Evolutionary conservation across 2,113 vertebrate genomes (phyloP).

Genomic region (Phycodurus eques): DNA sequence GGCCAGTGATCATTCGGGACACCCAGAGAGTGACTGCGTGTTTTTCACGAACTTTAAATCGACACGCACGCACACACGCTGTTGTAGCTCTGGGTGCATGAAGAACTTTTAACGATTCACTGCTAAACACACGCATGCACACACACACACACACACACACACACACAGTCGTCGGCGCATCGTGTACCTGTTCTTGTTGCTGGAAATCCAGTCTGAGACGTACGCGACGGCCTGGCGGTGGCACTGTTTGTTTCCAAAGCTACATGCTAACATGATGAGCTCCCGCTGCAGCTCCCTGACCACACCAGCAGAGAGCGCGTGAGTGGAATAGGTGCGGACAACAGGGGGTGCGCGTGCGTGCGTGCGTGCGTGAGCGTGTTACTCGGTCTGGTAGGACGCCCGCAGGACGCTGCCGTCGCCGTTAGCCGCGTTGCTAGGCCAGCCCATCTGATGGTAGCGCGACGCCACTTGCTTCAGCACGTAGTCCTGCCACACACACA

Average conservation of each 20-base stretch:
- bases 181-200: conserved; percentile 90
- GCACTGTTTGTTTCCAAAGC: conserved; percentile 96
- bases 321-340: too few species aligned
- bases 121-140: neutral
- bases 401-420: conserved; percentile 83
- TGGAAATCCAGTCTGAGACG: conserved; percentile 98
- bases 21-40: neutral
- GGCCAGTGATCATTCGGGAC: neutral
- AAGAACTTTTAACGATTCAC: too few species aligned
- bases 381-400: conserved; percentile 91
- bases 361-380: conserved; percentile 23
- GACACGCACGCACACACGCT: neutral
- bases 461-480: conserved; percentile 91
- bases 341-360: neutral
- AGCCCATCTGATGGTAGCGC: conserved; percentile 91
- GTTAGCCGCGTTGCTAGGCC: conserved; percentile 76
- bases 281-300: conserved; percentile 88
- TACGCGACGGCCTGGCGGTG: conserved; percentile 89
- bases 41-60: neutral
- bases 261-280: conserved; percentile 95
- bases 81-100: too few species aligned
- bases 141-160: neutral
- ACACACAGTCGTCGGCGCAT: too few species aligned
- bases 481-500: conserved; percentile 78
- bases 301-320: neutral